A percentile compares a stretch with the other conserved stretches of the same genome.
Evolutionary conservation across 2,888 invertebrate species (phyloP).

Genomic region (Sicus ferrugineus): DNA sequence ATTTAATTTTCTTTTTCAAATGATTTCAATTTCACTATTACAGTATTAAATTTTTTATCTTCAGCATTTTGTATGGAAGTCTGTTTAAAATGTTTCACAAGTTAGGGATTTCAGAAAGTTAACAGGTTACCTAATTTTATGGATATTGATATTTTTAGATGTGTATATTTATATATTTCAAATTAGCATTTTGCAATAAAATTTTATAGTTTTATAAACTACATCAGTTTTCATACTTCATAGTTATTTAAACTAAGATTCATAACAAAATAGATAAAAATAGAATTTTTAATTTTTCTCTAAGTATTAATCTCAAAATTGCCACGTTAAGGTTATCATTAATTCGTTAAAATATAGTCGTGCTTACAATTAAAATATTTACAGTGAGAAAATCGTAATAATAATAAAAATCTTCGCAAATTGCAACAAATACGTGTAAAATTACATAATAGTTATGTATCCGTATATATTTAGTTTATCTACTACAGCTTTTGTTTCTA

Average conservation of each 20-base stretch:
- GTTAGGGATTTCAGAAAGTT: too few relatives aligned
- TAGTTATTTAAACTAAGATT: constrained; percentile 22
- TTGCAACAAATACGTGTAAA: too few relatives aligned
- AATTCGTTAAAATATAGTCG: constrained; percentile 18
- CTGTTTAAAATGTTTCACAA: neutral
- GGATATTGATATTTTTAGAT: constrained; percentile 24
- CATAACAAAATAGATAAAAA: constrained; percentile 4
- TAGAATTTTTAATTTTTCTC: constrained; percentile 28
- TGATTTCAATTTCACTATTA: too few relatives aligned
- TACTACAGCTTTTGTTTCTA: too few relatives aligned
- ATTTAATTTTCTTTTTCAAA: too few relatives aligned
- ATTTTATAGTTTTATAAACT: constrained; percentile 7
- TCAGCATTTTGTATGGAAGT: neutral
- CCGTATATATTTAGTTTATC: too few relatives aligned
- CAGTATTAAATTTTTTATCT: too few relatives aligned
- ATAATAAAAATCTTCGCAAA: too few relatives aligned
- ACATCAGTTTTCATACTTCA: neutral
- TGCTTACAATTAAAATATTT: constrained; percentile 25
- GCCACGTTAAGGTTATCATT: constrained; percentile 29
- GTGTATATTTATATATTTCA: constrained; percentile 2
- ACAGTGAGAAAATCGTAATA: too few relatives aligned
- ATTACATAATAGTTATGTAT: too few relatives aligned
- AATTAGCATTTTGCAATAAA: constrained; percentile 9
- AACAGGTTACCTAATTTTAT: too few relatives aligned
- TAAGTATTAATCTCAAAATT: constrained; percentile 44